Evolutionary conservation across 2,113 vertebrate species (phyloP).

Genomic region (Osmerus eperlanus): DNA sequence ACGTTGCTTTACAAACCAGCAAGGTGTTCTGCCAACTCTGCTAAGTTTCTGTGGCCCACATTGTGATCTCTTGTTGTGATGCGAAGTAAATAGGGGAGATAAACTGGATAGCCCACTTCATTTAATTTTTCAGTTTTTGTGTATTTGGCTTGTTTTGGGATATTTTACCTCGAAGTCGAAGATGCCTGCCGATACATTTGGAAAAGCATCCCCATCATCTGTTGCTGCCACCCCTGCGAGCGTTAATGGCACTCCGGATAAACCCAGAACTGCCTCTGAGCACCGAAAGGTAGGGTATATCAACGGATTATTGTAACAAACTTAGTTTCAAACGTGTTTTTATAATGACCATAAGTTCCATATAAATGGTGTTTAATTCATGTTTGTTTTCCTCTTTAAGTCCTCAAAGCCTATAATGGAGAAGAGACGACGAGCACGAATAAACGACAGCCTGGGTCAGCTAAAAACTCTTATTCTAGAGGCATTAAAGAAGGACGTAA

Average conservation of each 20-base stretch:
- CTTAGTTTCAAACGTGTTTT: background rate
- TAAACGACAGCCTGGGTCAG: constrained; percentile 86
- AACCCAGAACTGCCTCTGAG: constrained; percentile 77
- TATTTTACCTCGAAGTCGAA: constrained; percentile 39
- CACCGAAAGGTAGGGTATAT: constrained; percentile 80
- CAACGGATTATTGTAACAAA: no score
- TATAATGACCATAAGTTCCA: background rate
- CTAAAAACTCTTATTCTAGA: constrained; percentile 86
- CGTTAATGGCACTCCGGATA: constrained; percentile 75
- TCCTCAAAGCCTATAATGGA: constrained; percentile 92
- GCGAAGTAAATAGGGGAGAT: no score
- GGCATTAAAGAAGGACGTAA: constrained; percentile 92
- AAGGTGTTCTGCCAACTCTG: no score
- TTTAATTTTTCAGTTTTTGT: background rate
- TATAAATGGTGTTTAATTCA: background rate
- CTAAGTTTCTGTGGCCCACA: no score
- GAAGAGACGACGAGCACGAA: constrained; percentile 84
- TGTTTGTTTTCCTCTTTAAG: constrained; percentile 47
- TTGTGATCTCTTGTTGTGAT: no score
- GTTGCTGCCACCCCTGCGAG: constrained; percentile 78
- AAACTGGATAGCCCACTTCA: background rate
- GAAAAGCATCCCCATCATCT: constrained; percentile 77
- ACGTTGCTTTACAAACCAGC: no score
- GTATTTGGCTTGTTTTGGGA: constrained; percentile 25
- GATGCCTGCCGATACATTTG: constrained; percentile 85